Conservation (phyloP, 2,888 invertebrate genomes). For the Heliconius ethilla region DNA sequence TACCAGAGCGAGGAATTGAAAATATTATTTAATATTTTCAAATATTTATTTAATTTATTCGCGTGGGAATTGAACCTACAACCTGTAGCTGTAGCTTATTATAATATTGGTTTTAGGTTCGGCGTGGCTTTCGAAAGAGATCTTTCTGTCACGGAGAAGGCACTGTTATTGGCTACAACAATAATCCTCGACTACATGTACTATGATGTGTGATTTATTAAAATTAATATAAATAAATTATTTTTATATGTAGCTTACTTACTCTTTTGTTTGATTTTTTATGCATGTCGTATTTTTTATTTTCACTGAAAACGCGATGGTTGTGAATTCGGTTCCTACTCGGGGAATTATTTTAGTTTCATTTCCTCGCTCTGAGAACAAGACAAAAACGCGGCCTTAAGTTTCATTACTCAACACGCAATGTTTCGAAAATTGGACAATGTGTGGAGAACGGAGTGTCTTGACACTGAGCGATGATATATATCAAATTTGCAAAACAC, state of each 20-base stretch:
- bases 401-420: no score
- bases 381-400: no score
- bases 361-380: no score
- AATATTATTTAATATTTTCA: no score
- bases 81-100: neutral
- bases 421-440: no score
- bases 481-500: no score
- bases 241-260: neutral
- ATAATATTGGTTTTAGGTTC: slow-evolving; percentile 54
- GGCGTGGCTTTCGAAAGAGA: slow-evolving; percentile 62
- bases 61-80: no score
- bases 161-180: slow-evolving; percentile 64
- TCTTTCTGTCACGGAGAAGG: slow-evolving; percentile 63
- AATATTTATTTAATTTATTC: no score
- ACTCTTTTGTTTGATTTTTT: neutral
- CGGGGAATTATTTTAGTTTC: no score
- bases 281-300: neutral
- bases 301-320: neutral
- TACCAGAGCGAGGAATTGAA: no score
- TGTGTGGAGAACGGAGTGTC: no score
- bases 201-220: slow-evolving; percentile 60
- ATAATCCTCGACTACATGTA: slow-evolving; percentile 74
- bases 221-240: slow-evolving; percentile 24
- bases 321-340: neutral
- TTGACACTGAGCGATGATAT: no score